Evolutionary conservation across 2,888 invertebrate genomes (phyloP), one percentile per base, ranked within the genome.

Genomic region (Drosophila anomelani): DNA sequence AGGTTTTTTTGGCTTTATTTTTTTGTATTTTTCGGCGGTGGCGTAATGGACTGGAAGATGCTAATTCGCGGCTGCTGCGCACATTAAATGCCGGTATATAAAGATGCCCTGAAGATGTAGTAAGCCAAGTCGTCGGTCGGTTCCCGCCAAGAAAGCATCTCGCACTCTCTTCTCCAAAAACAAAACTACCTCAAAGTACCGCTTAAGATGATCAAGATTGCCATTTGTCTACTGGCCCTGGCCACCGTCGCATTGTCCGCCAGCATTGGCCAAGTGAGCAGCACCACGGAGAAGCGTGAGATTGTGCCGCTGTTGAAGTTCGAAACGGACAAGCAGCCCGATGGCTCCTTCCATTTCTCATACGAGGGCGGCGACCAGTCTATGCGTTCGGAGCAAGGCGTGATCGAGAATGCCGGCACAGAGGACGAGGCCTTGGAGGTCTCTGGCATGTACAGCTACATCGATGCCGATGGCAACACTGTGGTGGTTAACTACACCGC

Each of bases 401-500:
- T 67, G 0, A 4, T 92, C 4, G 38, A 44, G 15, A 80, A 91
- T 60, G 73, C 70, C 10, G 92, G 92, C 46, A 90, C 91, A 5
- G 92, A 92, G 0, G 90, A 92, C 0, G 91, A 91, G 46, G 75
- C 82, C 0, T 69, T 92, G 8, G 91, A 90, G 58, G 78, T 92
- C 5, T 43, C 79, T 3, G 92, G 92, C 36, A 91, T 90, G 2
- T 92, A 92, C 71, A 90, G 91, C 53, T 92, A 92, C 64, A 79
- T 90, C 34, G 92, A 92, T 75, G 90, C 90, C 60, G 82, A 91
- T 38, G 92, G 91, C 9, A 80, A 88, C 54, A 69, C 71, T 9
- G 78, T 92, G 5, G 90, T 90, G 60, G 92, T 92, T 0, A 84
- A 80, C 64, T 92, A 92, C 49, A 92, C 92, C 0, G 92, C 92